Evolutionary conservation across 2,113 vertebrate species (phyloP), one percentile per base, ranked within the genome.

Genomic region (Pongo abelii): DNA sequence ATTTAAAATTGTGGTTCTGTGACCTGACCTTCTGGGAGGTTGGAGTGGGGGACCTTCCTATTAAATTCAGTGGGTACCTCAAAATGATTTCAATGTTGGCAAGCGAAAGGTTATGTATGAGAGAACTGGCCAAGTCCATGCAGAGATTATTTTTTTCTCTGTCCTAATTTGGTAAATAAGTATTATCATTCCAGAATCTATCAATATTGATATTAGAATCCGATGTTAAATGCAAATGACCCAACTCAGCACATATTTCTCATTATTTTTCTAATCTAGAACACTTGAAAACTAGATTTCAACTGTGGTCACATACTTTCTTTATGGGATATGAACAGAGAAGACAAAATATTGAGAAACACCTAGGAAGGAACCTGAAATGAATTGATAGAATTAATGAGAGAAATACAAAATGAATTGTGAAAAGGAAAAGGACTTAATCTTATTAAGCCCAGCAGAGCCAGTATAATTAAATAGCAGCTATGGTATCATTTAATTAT

Each of bases 401-500:
- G 35, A 96, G 48, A 74, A 94, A 92, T 84, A 75, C 13, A 84
- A 78, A 97, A 91, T 88, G 22, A 94, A 92, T 70, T 94, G 27
- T 92, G 72, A 85, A 94, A 95, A 97, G 85, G 79, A 78, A 64
- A 84, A 75, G 74, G 85, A 96, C 61, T 96, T 94, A 94, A 96
- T 96, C 88, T 96, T 93, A 94, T 80, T 72, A 95, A 97, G 84
- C 32, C 46, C 50, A 87, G 25, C 67, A 96, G 67, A 94, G 64
- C 50, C 75, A 75, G 8, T 38, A 48, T 94, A 97, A 97, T 97
- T 98, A 97, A 97, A 84, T 92, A 96, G 87, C 77, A 86, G 87
- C 80, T 85, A 14, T 77, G 38, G 38, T 96, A 94, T 96, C 93
- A 96, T 91, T 98, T 97, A 97, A 97, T 97, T 96, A 96, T 98